Conservation (phyloP, 2,888 invertebrate species). For the Cerceris ruficornis region DNA sequence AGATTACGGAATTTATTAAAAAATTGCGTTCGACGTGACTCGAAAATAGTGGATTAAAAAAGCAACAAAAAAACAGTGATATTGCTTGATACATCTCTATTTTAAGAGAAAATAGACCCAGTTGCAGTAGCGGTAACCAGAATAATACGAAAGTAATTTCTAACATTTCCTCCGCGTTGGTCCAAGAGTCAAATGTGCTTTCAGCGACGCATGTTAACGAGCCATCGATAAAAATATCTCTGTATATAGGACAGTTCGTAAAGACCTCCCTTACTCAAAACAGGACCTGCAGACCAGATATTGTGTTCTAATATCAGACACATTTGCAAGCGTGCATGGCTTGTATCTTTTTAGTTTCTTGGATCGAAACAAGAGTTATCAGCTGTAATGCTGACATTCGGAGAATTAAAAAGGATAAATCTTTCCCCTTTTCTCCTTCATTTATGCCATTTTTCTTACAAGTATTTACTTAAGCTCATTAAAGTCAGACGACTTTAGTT, state of each 20-base stretch:
- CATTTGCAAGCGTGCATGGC: conserved; percentile 29
- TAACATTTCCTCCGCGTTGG: conserved; percentile 53
- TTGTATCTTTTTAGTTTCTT: conserved; percentile 18
- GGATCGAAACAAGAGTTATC: neutral
- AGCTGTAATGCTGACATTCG: conserved; percentile 24
- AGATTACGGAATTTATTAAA: no score
- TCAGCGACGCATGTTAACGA: conserved; percentile 52
- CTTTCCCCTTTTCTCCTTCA: neutral
- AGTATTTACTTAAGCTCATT: no score
- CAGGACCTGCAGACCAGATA: conserved; percentile 10
- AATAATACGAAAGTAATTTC: conserved; percentile 11
- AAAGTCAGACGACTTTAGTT: no score
- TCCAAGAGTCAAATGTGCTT: conserved; percentile 48
- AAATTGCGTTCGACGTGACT: no score
- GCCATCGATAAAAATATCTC: conserved; percentile 67
- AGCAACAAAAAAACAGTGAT: no score
- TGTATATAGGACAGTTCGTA: conserved; percentile 59
- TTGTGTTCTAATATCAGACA: conserved; percentile 10
- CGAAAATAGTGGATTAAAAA: no score
- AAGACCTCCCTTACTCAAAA: conserved; percentile 38
- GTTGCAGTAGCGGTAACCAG: neutral
- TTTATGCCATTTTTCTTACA: no score
- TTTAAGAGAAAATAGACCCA: neutral
- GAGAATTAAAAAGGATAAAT: conserved; percentile 1
- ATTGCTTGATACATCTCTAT: no score